These are phyloP conservation scores for Clarias pachynema DNA, from an alignment of 2,797 vertebrate species.

Conservation along the genomic window DNA sequence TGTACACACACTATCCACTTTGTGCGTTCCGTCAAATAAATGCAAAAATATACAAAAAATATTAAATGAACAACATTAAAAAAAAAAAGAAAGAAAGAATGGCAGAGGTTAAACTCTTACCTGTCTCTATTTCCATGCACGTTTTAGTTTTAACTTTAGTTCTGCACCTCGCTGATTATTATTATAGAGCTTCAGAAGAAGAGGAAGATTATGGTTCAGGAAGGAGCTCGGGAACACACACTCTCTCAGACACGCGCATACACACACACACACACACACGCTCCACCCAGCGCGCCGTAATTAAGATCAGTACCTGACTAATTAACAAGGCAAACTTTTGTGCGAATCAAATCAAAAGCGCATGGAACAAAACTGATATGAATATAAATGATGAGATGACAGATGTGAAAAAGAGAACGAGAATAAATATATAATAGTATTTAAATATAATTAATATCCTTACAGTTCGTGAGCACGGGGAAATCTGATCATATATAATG, in stretches of 20 bases:
- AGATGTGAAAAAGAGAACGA: background rate
- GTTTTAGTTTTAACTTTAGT: background rate
- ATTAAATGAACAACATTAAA: background rate
- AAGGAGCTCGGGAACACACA: background rate
- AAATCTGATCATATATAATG: too few relatives aligned
- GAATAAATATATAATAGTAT: background rate
- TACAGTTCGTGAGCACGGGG: too few relatives aligned
- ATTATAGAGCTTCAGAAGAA: conserved; percentile 20
- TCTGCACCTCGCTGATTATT: background rate
- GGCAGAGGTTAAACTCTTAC: background rate
- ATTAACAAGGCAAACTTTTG: background rate
- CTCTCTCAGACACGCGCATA: background rate
- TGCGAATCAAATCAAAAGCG: background rate
- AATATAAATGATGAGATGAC: background rate
- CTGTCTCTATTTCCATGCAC: background rate
- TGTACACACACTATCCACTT: background rate
- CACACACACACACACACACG: conserved; percentile 64
- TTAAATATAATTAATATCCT: too few relatives aligned
- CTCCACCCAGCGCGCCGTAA: background rate
- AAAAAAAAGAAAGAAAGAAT: background rate
- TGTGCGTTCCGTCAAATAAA: background rate
- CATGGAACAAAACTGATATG: background rate
- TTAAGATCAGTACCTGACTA: background rate
- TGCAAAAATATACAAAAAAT: background rate
- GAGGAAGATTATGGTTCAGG: conserved; percentile 1